Base-by-base conservation (phyloP, 2,113 vertebrate genomes). In the Phyllopteryx taeniolatus region DNA sequence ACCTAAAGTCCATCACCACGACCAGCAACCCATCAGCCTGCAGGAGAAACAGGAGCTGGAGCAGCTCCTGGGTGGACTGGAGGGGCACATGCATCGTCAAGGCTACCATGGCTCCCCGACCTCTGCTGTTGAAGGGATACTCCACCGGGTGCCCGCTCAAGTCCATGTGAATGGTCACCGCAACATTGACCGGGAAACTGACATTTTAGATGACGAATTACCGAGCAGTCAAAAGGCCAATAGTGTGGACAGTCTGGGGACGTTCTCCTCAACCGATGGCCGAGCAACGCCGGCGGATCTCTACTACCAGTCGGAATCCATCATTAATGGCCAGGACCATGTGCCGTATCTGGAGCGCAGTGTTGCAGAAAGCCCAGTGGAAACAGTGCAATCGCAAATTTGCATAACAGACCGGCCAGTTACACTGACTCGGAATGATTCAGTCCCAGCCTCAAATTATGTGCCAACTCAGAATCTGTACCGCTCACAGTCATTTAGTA, bases 151-250 rank as follows among this genome's bases (percentile, higher is more conserved):
- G 60, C 98, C 98, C 0, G 98, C 96, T 67, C 96, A 98, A 88
- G 94, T 99, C 71, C 98, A 99, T 0, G 94, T 98, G 67, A 99
- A 99, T 0, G 97, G 97, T 0, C 92, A 93, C 0, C 84, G 90
- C 70, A 91, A 90, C 42, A 86, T 94, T 0, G 97, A 98, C 77
- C 91, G 98, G 49, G 98, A 99, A 90, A 99, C 98, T 0, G 98
- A 99, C 86, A 99, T 99, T 82, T 90, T 99, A 73, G 97, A 99
- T 0, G 98, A 99, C 17, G 98, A 99, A 53, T 76, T 98, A 72
- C 97, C 97, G 49, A 94, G 91, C 80, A 88, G 91, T 76, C 96
- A 98, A 76, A 97, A 98, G 0, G 96, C 93, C 62, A 95, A 97
- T 88, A 98, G 96, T 0, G 94, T 95, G 70, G 97, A 96, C 87